Evolutionary conservation across 2,797 vertebrate species (phyloP).

Genomic region (Sebastes alutus): DNA sequence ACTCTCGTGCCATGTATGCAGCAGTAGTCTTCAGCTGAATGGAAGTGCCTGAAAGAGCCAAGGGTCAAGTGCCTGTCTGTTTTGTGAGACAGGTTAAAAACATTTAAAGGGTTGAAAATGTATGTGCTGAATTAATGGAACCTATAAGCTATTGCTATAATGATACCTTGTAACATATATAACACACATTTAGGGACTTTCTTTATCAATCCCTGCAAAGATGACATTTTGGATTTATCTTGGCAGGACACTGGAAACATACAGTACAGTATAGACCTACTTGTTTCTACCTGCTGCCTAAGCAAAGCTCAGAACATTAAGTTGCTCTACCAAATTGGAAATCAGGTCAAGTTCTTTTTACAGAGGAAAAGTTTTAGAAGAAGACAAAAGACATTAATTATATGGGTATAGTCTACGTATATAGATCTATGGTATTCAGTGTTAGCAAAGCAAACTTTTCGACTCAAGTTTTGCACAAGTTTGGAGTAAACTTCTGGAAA

Average conservation of each 20-base stretch:
- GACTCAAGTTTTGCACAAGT: neutral
- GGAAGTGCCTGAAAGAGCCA: neutral
- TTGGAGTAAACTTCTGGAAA: neutral
- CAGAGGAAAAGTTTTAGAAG: neutral
- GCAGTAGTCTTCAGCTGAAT: too few relatives aligned
- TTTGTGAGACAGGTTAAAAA: neutral
- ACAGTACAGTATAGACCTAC: neutral
- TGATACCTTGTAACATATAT: neutral
- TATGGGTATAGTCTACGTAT: neutral
- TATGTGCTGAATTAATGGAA: neutral
- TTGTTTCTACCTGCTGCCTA: neutral
- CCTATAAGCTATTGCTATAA: neutral
- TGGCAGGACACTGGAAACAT: neutral
- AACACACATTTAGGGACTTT: neutral
- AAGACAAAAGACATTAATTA: neutral
- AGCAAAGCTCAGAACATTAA: slow-evolving; percentile 10
- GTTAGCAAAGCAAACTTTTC: neutral
- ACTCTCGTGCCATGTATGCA: too few relatives aligned
- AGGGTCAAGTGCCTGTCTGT: neutral
- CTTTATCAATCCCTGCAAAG: neutral
- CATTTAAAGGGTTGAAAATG: neutral
- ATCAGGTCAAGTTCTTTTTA: slow-evolving; percentile 29
- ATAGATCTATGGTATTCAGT: neutral
- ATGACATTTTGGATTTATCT: neutral
- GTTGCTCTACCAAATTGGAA: slow-evolving; percentile 1